A percentile compares a stretch with the other conserved stretches of the same genome.
Conservation (phyloP, 2,888 invertebrate species). For the Philonicus albiceps region DNA sequence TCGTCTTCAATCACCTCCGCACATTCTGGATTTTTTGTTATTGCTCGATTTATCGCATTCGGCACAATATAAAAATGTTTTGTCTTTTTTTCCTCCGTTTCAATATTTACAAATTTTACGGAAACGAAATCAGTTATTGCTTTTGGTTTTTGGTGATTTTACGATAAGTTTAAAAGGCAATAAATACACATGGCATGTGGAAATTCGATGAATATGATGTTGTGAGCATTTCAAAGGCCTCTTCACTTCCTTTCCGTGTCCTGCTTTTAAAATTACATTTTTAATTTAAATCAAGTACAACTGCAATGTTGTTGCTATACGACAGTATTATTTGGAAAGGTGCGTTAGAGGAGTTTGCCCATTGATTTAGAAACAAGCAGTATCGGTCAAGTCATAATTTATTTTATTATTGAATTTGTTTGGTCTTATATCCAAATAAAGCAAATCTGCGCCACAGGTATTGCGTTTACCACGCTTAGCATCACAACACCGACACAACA, state of each 20-base stretch:
- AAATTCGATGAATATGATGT: background rate
- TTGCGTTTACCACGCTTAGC: no score
- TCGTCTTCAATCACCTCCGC: background rate
- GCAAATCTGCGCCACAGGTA: no score
- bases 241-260: background rate
- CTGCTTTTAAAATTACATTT: background rate
- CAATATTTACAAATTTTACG: conserved; percentile 8
- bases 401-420: no score
- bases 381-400: no score
- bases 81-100: background rate
- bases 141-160: background rate
- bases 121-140: background rate
- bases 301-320: background rate
- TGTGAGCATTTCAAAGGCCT: background rate
- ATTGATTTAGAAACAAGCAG: no score
- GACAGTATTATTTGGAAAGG: background rate
- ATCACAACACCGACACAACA: no score
- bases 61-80: background rate
- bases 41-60: background rate
- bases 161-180: background rate
- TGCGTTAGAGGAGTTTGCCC: no score
- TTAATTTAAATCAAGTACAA: background rate
- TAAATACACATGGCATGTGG: background rate
- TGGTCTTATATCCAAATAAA: no score
- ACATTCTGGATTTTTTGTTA: background rate